Evolutionary conservation across 2,797 vertebrate genomes (phyloP).

Genomic region (Parambassis ranga): DNA sequence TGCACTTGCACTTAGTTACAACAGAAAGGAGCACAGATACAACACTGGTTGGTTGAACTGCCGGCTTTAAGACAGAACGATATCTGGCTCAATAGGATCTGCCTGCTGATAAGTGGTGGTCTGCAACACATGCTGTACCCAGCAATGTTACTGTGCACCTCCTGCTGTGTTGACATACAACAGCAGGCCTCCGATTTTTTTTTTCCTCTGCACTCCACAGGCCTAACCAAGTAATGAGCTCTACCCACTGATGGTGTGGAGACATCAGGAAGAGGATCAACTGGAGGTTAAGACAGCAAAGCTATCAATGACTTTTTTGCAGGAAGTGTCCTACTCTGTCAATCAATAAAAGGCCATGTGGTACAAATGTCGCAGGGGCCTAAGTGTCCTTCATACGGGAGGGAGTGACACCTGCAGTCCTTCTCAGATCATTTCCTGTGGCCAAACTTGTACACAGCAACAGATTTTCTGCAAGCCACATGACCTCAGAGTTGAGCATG

Average conservation of each 20-base stretch:
- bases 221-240: slow-evolving; percentile 5
- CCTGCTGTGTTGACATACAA: not conserved
- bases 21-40: too few relatives aligned
- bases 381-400: not conserved
- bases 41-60: too few relatives aligned
- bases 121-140: not conserved
- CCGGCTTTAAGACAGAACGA: too few relatives aligned
- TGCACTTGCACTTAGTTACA: too few relatives aligned
- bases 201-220: not conserved
- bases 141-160: not conserved
- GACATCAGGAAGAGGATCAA: slow-evolving; percentile 34
- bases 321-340: slow-evolving; percentile 36
- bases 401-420: slow-evolving; percentile 47
- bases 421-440: slow-evolving; percentile 39
- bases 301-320: slow-evolving; percentile 40
- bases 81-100: too few relatives aligned
- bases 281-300: slow-evolving; percentile 28
- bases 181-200: not conserved
- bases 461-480: slow-evolving; percentile 41
- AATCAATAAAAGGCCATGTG: slow-evolving; percentile 37
- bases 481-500: slow-evolving; percentile 19
- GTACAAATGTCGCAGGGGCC: not conserved
- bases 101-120: not conserved
- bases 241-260: not conserved
- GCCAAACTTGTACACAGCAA: slow-evolving; percentile 39